A percentile compares a stretch with the other conserved stretches of the same genome.
These are phyloP conservation scores for Serrognathus titanus DNA, from an alignment of 2,888 invertebrate genomes.

Conservation along the genomic window DNA sequence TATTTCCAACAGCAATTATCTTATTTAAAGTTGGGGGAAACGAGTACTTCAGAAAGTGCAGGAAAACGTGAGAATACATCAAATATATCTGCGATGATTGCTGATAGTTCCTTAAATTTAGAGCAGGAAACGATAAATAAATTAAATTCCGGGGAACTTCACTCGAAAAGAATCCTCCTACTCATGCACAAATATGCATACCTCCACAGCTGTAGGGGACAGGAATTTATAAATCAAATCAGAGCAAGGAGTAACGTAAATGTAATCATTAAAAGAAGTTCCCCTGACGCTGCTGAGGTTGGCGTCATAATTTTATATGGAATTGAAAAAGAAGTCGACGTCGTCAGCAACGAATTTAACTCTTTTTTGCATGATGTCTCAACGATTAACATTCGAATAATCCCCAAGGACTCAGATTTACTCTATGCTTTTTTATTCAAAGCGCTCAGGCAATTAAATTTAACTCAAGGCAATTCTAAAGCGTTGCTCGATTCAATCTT, in stretches of 20 bases:
- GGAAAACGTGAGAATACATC: background rate
- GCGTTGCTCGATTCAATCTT: slow-evolving; percentile 2
- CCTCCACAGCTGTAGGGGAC: background rate
- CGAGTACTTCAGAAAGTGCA: background rate
- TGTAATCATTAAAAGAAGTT: background rate
- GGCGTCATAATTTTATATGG: background rate
- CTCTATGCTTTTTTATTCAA: background rate
- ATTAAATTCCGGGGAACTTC: background rate
- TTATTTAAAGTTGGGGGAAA: slow-evolving; percentile 1
- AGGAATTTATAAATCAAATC: background rate
- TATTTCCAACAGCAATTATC: slow-evolving; percentile 11
- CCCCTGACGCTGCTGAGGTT: background rate
- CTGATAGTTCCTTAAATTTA: too few species aligned
- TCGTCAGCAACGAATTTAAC: slow-evolving; percentile 1
- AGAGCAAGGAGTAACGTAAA: background rate
- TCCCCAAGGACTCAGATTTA: slow-evolving; percentile 7
- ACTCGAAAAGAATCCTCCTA: background rate
- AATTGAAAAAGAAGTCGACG: background rate
- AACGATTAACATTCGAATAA: background rate
- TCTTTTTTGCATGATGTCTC: background rate
- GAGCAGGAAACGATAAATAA: background rate
- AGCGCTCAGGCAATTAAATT: slow-evolving; percentile 4
- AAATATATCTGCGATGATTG: background rate
- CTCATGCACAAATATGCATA: background rate
- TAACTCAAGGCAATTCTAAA: slow-evolving; percentile 10